Evolutionary conservation across 2,113 vertebrate species (phyloP), one percentile per base, ranked within the genome.

Genomic region (Puma concolor): DNA sequence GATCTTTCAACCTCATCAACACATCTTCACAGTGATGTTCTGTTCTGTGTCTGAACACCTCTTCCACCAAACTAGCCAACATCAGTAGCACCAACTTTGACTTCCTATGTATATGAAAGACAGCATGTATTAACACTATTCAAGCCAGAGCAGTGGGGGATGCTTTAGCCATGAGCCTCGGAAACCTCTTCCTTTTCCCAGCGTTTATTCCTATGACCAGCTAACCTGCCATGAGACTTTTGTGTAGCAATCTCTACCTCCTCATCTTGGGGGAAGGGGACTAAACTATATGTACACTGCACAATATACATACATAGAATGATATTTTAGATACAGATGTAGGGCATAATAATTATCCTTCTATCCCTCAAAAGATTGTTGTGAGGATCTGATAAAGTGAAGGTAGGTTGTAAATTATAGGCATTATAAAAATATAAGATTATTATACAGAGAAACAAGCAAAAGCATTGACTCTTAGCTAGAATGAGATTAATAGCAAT

Each of bases 381-480:
- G 16, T 71, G 89, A 94, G 5, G 7, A 63, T 84, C 48, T 84
- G 36, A 80, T 90, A 86, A 76, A 54, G 27, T 31, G 25, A 80
- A 95, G 27, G 82, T 3, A 91, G 16, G 4, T 64, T 88, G 17
- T 87, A 74, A 92, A 94, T 88, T 83, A 63, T 48, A 93, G 82
- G 5, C 15, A 57, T 10, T 80, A 15, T 54, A 19, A 80, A 84
- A 84, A 33, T 44, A 13, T 64, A 77, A 89, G 52, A 60, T 71
- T 21, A 64, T 79, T 27, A 64, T 71, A 36, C 8, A 82, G 27
- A 81, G 38, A 96, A 79, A 57, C 2, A 66, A 91, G 50, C 15
- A 85, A 95, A 97, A 80, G 19, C 27, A 60, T 97, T 72, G 29
- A 57, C 36, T 88, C 11, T 67, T 84, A 44, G 10, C 76, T 93